Evolutionary conservation across 2,888 invertebrate species (phyloP), one percentile per base, ranked within the genome.

Genomic region (Stenodera caucasica): DNA sequence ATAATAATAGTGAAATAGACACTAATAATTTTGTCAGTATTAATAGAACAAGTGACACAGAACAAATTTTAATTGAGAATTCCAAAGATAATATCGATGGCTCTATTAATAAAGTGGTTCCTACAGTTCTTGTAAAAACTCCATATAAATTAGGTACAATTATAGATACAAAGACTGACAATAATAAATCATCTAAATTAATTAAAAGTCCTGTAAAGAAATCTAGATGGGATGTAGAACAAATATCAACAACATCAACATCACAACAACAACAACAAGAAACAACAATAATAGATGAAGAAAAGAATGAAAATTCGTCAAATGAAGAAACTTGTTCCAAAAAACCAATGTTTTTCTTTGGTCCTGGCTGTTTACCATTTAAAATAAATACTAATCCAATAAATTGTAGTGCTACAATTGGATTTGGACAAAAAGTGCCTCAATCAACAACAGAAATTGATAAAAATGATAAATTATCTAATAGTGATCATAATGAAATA

Each of bases 211-310:
- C 68, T 11, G 80, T 79, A 57, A 80, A 78, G 65, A 72, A 76
- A 57, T 82, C 81, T 1, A 76, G 82, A 56, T 83, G 82, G 82
- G 83, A 83, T 60, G 81, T 83, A 0, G 81, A 81, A 11, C 78
- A 74, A 58, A 78, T 80, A 2, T 72, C 70, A 2, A 29, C 33
- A 57, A 70, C 68, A 21, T 18, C 21, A 21, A 6, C 15, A 12
- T 18, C 1, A 45, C 45, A 45, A 23, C 66, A 69, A 78, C 72
- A 73, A 76, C 76, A 75, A 12, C 15, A 52, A 26, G 7, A 3
- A 26, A 26, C 26, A 26, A 26, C 26, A 5, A 30, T 30, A 30
- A 8, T 9, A 30, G 30, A n/a, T n/a, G n/a, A 30, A 30, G 8
- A 30, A 9, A 30, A 7, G 8, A 30, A 1, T 30, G 30, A 30